Evolutionary conservation across 2,888 invertebrate genomes (phyloP).

Genomic region (Rhogogaster chlorosoma): DNA sequence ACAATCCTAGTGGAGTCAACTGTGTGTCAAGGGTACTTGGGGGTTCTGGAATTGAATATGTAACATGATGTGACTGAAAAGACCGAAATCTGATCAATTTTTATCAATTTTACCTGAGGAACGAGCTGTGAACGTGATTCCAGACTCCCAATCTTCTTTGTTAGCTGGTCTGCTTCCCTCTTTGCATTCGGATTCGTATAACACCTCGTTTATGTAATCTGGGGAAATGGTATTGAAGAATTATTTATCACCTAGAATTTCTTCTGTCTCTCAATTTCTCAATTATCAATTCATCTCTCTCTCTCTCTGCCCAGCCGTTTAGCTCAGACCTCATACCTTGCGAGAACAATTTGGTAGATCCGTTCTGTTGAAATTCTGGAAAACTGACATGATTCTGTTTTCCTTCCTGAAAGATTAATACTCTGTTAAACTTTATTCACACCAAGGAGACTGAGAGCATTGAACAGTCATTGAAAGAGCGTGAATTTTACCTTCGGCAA

Average conservation of each 20-base stretch:
- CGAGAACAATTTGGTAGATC: constrained; percentile 92
- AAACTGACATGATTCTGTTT: constrained; percentile 94
- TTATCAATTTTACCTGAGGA: constrained; percentile 88
- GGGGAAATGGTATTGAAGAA: constrained; percentile 69
- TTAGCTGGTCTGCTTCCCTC: constrained; percentile 81
- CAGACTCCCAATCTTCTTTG: constrained; percentile 90
- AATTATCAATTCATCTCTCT: neutral
- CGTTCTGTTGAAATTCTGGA: constrained; percentile 94
- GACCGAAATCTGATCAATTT: neutral
- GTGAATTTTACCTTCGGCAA: constrained; percentile 84
- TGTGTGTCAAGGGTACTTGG: constrained; percentile 26
- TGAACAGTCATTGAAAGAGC: neutral
- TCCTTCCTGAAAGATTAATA: constrained; percentile 82
- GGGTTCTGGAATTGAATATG: constrained; percentile 29
- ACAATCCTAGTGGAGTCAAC: constrained; percentile 39
- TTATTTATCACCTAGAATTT: constrained; percentile 71
- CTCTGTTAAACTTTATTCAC: neutral
- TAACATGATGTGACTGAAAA: neutral
- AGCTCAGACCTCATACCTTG: constrained; percentile 82
- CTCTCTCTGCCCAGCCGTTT: neutral
- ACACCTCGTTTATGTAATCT: constrained; percentile 93
- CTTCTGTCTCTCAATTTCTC: neutral
- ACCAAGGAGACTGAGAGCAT: neutral
- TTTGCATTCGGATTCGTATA: constrained; percentile 83
- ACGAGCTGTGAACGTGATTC: constrained; percentile 94